Conservation (phyloP, 2,113 vertebrate species). For the Melanostigma gelatinosum region DNA sequence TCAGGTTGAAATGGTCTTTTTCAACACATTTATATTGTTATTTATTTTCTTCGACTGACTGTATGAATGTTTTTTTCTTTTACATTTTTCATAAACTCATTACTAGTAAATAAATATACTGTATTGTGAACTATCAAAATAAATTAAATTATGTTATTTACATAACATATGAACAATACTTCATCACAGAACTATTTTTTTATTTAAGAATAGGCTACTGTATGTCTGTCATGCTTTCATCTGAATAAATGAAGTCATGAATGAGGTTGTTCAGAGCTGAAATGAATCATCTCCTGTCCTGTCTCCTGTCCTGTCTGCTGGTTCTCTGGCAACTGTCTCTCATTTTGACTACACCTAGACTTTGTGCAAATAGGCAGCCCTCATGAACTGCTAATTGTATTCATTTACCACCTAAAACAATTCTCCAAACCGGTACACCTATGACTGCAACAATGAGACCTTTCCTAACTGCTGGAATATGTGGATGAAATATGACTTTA, state of each 20-base stretch:
- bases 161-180: slow-evolving; percentile 81
- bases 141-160: slow-evolving; percentile 85
- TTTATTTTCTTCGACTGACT: slow-evolving; percentile 42
- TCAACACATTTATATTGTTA: neutral
- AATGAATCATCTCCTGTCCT: slow-evolving; percentile 53
- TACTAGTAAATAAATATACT: slow-evolving; percentile 84
- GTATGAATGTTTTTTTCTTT: slow-evolving; percentile 42
- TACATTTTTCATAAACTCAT: slow-evolving; percentile 52
- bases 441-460: slow-evolving; percentile 15
- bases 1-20: slow-evolving; percentile 6
- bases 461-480: slow-evolving; percentile 44
- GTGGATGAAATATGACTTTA: slow-evolving; percentile 32
- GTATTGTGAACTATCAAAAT: slow-evolving; percentile 85
- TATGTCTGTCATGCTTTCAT: slow-evolving; percentile 77
- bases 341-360: slow-evolving; percentile 42
- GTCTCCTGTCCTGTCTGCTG: too few relatives aligned
- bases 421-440: slow-evolving; percentile 10
- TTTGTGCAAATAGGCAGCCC: slow-evolving; percentile 64
- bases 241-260: slow-evolving; percentile 74
- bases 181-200: slow-evolving; percentile 67
- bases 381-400: slow-evolving; percentile 27
- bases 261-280: slow-evolving; percentile 75
- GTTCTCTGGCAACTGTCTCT: slow-evolving; percentile 55
- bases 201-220: slow-evolving; percentile 75
- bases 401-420: slow-evolving; percentile 27